Evolutionary conservation across 1,140 invertebrate species (phyloP).

Genomic region (Eupristina koningsbergeri): DNA sequence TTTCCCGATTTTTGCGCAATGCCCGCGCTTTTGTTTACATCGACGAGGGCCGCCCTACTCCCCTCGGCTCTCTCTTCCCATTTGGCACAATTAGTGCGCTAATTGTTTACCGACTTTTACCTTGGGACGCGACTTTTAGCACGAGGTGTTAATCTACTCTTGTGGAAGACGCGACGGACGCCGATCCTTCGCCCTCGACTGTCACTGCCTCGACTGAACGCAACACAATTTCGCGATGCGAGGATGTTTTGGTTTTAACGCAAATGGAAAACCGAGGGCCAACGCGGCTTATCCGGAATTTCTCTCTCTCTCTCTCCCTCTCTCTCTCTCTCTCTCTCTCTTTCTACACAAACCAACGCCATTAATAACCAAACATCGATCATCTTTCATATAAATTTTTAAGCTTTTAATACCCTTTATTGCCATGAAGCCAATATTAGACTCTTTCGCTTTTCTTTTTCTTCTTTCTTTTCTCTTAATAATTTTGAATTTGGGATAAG

Average conservation of each 20-base stretch:
- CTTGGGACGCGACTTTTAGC: too few species aligned
- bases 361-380: too few species aligned
- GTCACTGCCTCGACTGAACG: background rate
- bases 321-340: background rate
- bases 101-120: background rate
- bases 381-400: too few species aligned
- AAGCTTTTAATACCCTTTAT: too few species aligned
- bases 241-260: constrained; percentile 23
- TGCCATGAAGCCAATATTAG: too few species aligned
- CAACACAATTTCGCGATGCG: background rate
- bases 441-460: too few species aligned
- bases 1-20: background rate
- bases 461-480: too few species aligned
- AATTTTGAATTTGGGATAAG: too few species aligned
- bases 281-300: background rate
- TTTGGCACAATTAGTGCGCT: background rate
- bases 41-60: background rate
- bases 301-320: background rate
- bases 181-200: background rate
- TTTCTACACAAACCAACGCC: too few species aligned
- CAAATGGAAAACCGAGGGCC: background rate
- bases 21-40: constrained; percentile 15
- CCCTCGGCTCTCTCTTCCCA: background rate
- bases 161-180: too few species aligned
- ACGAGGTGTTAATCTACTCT: too few species aligned